These are phyloP conservation scores for Aphodius sticticus DNA, from an alignment of 2,888 invertebrate genomes.

Conservation along the genomic window DNA sequence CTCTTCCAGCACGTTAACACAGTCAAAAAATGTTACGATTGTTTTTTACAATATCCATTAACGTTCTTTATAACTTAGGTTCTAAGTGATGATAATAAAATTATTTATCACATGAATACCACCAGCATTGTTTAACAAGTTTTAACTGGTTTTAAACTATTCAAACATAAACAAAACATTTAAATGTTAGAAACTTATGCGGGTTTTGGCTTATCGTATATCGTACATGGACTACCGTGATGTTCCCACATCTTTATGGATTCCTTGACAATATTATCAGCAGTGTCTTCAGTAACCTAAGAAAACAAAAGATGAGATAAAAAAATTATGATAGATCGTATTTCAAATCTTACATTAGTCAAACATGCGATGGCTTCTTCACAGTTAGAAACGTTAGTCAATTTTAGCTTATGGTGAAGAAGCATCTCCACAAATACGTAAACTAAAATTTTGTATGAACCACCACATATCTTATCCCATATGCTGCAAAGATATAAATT, in stretches of 20 bases:
- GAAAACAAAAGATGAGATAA: conserved; percentile 43
- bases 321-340: neutral
- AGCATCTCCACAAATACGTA: conserved; percentile 80
- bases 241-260: conserved; percentile 88
- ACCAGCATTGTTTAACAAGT: neutral
- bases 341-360: conserved; percentile 65
- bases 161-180: conserved; percentile 5
- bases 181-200: conserved; percentile 13
- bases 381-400: conserved; percentile 68
- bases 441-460: conserved; percentile 82
- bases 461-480: conserved; percentile 89
- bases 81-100: neutral
- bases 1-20: no score
- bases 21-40: neutral
- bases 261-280: conserved; percentile 85
- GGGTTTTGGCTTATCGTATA: conserved; percentile 57
- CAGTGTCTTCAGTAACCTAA: conserved; percentile 80
- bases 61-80: neutral
- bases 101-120: neutral
- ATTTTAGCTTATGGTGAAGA: conserved; percentile 72
- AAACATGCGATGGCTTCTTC: conserved; percentile 72
- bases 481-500: conserved; percentile 66
- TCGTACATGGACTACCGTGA: conserved; percentile 69
- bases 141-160: conserved; percentile 13
- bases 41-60: neutral